Conservation (phyloP, 2,113 vertebrate genomes). For the Donacobius atricapilla region DNA sequence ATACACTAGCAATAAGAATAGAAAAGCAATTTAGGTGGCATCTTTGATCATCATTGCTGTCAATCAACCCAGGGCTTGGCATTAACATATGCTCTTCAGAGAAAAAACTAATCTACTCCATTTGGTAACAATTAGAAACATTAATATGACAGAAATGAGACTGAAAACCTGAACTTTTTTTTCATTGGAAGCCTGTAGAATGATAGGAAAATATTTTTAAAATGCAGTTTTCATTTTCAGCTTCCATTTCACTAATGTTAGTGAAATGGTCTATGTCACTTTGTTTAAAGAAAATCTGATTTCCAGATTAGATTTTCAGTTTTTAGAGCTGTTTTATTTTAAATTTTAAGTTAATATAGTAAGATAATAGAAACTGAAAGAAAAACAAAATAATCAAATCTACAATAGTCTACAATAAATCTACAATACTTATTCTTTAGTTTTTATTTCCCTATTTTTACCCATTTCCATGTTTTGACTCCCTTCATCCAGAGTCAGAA, state of each 20-base stretch:
- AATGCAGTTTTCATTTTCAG: not conserved
- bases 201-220: not conserved
- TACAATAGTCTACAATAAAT: not conserved
- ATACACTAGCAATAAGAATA: slow-evolving; percentile 50
- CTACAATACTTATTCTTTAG: not conserved
- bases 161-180: not conserved
- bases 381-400: not conserved
- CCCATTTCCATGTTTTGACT: not conserved
- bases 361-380: not conserved
- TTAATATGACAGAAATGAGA: slow-evolving; percentile 39
- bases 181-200: not conserved
- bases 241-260: not conserved
- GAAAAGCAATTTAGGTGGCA: slow-evolving; percentile 58
- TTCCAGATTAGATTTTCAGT: not conserved
- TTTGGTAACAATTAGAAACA: slow-evolving; percentile 51
- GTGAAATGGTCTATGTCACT: not conserved
- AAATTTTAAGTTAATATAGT: not conserved
- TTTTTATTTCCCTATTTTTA: not conserved
- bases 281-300: not conserved
- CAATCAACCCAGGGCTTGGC: slow-evolving; percentile 41
- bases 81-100: slow-evolving; percentile 62
- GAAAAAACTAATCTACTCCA: slow-evolving; percentile 58
- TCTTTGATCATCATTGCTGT: slow-evolving; percentile 54
- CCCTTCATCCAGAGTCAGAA: not conserved
- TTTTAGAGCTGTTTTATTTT: not conserved